These are phyloP conservation scores for Lysandra coridon DNA, from an alignment of 2,888 invertebrate species.

Conservation along the genomic window DNA sequence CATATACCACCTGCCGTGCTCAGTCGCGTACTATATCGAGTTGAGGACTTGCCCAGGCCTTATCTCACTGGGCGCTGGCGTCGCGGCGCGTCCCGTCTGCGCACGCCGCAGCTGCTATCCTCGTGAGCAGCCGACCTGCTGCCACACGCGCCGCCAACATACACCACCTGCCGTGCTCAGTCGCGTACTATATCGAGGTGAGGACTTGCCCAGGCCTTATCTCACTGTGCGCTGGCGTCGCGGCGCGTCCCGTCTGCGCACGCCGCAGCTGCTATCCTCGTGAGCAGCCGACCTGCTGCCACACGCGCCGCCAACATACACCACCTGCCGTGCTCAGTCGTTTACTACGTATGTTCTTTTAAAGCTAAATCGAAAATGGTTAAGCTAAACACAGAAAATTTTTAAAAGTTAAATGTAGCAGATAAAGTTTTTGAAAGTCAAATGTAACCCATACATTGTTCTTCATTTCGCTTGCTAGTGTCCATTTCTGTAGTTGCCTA, in stretches of 20 bases:
- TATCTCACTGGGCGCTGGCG: conserved; percentile 41
- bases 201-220: conserved; percentile 16
- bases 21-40: conserved; percentile 82
- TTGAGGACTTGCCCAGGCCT: conserved; percentile 54
- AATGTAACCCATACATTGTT: too few species aligned
- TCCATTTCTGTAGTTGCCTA: too few species aligned
- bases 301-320: conserved; percentile 70
- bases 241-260: conserved; percentile 83
- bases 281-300: conserved; percentile 87
- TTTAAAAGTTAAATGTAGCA: too few species aligned
- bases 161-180: conserved; percentile 53
- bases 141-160: conserved; percentile 73
- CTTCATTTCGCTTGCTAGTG: too few species aligned
- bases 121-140: conserved; percentile 87
- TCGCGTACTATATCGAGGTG: conserved; percentile 84
- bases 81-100: conserved; percentile 83
- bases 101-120: conserved; percentile 87
- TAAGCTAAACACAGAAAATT: too few species aligned
- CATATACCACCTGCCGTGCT: conserved; percentile 56
- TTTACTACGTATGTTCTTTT: conserved; percentile 61
- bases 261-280: conserved; percentile 87
- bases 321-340: conserved; percentile 56
- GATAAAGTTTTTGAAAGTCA: too few species aligned
- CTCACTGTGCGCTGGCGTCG: conserved; percentile 58
- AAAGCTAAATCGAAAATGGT: too few species aligned